Evolutionary conservation across 2,113 vertebrate genomes (phyloP).

Genomic region (Tapirus terrestris): DNA sequence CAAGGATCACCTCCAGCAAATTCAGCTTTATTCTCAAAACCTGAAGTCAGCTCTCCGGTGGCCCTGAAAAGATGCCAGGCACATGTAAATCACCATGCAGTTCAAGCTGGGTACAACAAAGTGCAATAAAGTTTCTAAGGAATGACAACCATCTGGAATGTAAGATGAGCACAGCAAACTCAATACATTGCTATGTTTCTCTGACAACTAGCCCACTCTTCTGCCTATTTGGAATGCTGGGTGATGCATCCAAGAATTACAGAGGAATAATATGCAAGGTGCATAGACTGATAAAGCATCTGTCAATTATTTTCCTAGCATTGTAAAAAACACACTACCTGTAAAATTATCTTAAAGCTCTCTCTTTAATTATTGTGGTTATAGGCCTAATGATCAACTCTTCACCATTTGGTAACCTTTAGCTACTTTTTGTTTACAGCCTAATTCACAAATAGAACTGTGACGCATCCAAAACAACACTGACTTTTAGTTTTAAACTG

Average conservation of each 20-base stretch:
- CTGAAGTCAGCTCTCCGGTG: not conserved
- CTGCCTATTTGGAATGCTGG: not conserved
- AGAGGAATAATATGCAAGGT: not conserved
- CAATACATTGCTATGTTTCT: not conserved
- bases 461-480: not conserved
- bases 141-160: conserved; percentile 34
- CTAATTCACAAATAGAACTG: not conserved
- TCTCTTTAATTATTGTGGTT: conserved; percentile 5
- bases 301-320: not conserved
- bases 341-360: not conserved
- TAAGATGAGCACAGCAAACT: not conserved
- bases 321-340: not conserved
- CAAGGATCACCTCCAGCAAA: not conserved
- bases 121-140: conserved; percentile 29
- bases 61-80: not conserved
- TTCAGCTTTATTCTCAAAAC: not conserved
- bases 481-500: not conserved
- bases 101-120: conserved; percentile 27
- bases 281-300: not conserved
- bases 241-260: not conserved
- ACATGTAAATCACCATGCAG: not conserved
- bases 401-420: conserved; percentile 27
- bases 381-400: not conserved
- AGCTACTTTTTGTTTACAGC: conserved; percentile 7
- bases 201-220: not conserved